Evolutionary conservation across 2,888 invertebrate genomes (phyloP).

Genomic region (Loripinus fragilis): DNA sequence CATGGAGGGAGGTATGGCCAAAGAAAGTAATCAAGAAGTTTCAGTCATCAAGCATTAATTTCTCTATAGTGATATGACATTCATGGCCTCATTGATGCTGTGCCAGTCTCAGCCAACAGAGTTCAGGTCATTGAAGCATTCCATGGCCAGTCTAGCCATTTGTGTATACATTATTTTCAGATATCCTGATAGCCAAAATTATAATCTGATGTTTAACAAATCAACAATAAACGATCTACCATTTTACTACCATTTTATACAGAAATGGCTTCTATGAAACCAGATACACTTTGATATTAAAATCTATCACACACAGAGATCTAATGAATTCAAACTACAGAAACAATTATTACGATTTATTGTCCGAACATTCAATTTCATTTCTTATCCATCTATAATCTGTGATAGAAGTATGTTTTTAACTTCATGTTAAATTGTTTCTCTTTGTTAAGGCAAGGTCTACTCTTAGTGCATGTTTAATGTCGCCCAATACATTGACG

Average conservation of each 20-base stretch:
- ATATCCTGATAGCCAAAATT: too few species aligned
- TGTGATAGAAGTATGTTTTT: background rate
- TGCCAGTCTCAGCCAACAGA: too few species aligned
- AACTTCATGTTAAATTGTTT: conserved; percentile 10
- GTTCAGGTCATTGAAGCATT: too few species aligned
- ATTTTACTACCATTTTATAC: background rate
- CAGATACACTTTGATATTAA: background rate
- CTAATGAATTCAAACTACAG: background rate
- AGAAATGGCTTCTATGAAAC: background rate
- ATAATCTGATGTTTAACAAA: too few species aligned
- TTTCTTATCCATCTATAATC: conserved; percentile 10
- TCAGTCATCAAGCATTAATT: too few species aligned
- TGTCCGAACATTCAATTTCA: conserved; percentile 5
- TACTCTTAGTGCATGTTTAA: conserved; percentile 3
- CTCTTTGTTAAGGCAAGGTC: background rate
- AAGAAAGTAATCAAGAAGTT: too few species aligned
- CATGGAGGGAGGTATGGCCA: too few species aligned
- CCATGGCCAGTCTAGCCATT: too few species aligned
- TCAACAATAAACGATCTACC: background rate
- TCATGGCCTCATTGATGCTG: too few species aligned
- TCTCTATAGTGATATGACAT: too few species aligned
- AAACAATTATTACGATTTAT: conserved; percentile 8
- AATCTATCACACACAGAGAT: background rate
- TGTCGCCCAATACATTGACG: background rate
- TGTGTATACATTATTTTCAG: too few species aligned